Base-by-base conservation (phyloP, 2,888 invertebrate genomes). In the Heliconius cydno region DNA sequence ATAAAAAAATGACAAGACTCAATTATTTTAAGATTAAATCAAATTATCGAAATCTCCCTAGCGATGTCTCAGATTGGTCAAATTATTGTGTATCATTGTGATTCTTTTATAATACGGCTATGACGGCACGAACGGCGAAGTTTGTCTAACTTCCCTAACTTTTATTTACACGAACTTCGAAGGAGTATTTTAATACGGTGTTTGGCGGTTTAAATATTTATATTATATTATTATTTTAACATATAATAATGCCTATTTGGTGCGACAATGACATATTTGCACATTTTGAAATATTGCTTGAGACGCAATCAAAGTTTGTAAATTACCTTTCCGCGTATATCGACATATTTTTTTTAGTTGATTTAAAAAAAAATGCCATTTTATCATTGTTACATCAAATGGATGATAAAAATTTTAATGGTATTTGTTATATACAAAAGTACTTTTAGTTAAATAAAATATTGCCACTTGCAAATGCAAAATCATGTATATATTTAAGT, bases 81-180 rank as follows among this genome's bases (percentile, higher is more conserved):
- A 79, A 79, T 79, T 67, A 79, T 34, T 34, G 57, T 41, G n/a
- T 7, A 52, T 1, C 13, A 4, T n/a, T 7, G 41, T 25, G 66
- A 57, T 60, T 76, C 73, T 76, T 46, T 77, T 25, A 3, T 65
- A 60, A 77, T 73, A 67, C n/a, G 19, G 79, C 79, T 60, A 67
- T 15, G 19, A 67, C 19, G 77, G 57, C 79, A 77, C 79, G 77
- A 57, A n/a, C 65, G 41, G n/a, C 22, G 67, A 70, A 77, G 63
- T 77, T 77, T 22, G 22, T 67, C 6, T 77, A 77, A 72, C 63
- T 41, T 41, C 4, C 1, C 13, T 25, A 41, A 63, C 22, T 74
- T 72, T 52, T 30, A 57, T 57, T 30, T 72, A 28, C 25, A 19
- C 19, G 13, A 28, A 70, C 9, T 70, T 46, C 22, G 7, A 19